Base-by-base conservation (phyloP, 2,797 vertebrate genomes). In the Pogoniulus pusillus region DNA sequence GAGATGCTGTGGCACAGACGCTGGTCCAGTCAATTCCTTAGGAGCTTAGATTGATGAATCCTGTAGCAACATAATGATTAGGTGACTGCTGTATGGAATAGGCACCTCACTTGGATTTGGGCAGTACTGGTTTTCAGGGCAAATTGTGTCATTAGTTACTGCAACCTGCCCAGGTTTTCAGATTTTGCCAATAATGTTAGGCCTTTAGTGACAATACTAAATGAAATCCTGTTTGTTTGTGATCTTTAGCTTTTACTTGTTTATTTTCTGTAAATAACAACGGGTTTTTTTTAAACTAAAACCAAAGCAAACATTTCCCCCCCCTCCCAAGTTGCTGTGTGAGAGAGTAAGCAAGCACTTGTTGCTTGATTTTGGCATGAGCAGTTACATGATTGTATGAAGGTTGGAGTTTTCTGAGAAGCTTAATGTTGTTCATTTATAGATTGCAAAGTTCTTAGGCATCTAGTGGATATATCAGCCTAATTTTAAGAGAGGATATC, bases 401-500 rank as follows among this genome's bases (percentile, higher is more conserved):
- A 80, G 8, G 18, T 1, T 80, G 58, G 23, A 58, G 58, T 80
- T 82, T 87, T 75, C 29, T 41, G 75, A 43, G 34, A 35, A 82
- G 29, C 23, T 92, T 60, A 32, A 26, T 15, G 35, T 58, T 83
- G 87, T 87, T 69, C 13, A 41, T 66, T 78, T 92, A 34, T 54
- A 76, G 59, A 22, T n/a, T 66, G 20, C 29, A 51, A 47, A 83
- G 26, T 29, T 60, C 30, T 68, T 89, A 16, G 45, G 57, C 83
- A 87, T 43, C 6, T 51, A 29, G 30, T 51, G 59, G 43, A 87
- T 12, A 1, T 64, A 20, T 45, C 69, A 45, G 43, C 20, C 27
- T 76, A 32, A 79, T 84, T 91, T 89, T 85, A 60, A 71, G 35
- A 70, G 18, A 79, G 29, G 34, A 1, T 71, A 23, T 65, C 16